Percentiles rank a stretch among this genome's conserved stretches.
Conservation (phyloP, 2,797 vertebrate species). For the Lacerta bilineata region DNA sequence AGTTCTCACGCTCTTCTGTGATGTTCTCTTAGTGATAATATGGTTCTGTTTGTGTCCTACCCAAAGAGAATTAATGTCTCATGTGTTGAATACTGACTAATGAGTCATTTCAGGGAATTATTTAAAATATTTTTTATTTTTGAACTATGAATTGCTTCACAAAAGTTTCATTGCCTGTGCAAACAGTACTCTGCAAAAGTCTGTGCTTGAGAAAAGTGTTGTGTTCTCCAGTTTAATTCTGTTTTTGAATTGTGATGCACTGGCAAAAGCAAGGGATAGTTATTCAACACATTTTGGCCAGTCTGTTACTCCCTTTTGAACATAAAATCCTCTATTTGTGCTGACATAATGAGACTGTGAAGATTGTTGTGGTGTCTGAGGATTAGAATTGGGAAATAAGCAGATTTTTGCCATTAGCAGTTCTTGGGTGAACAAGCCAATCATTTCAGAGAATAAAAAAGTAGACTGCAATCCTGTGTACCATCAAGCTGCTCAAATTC, state of each 20-base stretch:
- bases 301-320: slow-evolving; percentile 32
- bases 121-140: slow-evolving; percentile 37
- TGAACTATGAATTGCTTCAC: slow-evolving; percentile 31
- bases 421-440: slow-evolving; percentile 28
- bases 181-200: slow-evolving; percentile 24
- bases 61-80: slow-evolving; percentile 41
- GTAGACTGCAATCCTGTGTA: not conserved
- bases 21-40: slow-evolving; percentile 8
- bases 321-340: slow-evolving; percentile 23
- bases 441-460: slow-evolving; percentile 1
- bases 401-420: not conserved
- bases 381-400: slow-evolving; percentile 30
- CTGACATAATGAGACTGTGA: slow-evolving; percentile 23
- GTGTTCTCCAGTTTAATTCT: not conserved
- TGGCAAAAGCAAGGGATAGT: slow-evolving; percentile 12
- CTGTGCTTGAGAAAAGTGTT: not conserved
- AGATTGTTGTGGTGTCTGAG: not conserved
- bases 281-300: slow-evolving; percentile 34
- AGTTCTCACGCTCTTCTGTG: slow-evolving; percentile 34
- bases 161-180: slow-evolving; percentile 28
- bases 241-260: not conserved
- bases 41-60: not conserved
- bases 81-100: slow-evolving; percentile 10
- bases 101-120: slow-evolving; percentile 34
- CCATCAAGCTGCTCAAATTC: not conserved